Base-by-base conservation (phyloP, 2,113 vertebrate species). In the Petromus typicus region DNA sequence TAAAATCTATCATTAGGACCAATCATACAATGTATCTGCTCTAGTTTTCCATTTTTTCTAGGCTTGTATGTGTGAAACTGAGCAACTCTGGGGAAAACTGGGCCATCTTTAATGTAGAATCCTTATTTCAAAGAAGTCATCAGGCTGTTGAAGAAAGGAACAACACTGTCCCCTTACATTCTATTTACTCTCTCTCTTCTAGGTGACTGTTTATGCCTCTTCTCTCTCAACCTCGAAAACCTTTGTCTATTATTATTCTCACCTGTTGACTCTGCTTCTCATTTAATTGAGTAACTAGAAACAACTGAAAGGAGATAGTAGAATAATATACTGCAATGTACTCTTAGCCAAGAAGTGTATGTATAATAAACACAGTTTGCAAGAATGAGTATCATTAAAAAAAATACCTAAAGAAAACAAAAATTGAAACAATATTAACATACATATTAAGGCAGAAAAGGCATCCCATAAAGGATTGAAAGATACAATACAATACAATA, bases 81-180 rank as follows among this genome's bases (percentile, higher is more conserved):
- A 82, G 51, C 10, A 67, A 63, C 66, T 37, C 34, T 54, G n/a
- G n/a, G 20, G 45, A 48, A 63, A 63, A 54, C 2, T 1, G 14
- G 3, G 17, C 40, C 45, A 45, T 14, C 67, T 40, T 30, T 20
- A 23, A 27, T 34, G 16, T 54, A 71, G 32, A 34, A 13, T 6
- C 12, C 43, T 64, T 61, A 40, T 7, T 11, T 45, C 30, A 34
- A 45, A 14, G 27, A 43, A 34, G 9, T 0, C 25, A 34, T 23
- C 2, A 6, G 12, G 23, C 13, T 51, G 14, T 13, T 23, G 0
- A 3, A 9, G 18, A 59, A 67, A 0, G 10, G 23, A 0, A 12
- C 57, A 71, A n/a, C 6, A 30, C 11, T 67, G 3, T 13, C 13
- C 10, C 2, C 16, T 17, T 18, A 20, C 13, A 57, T 17, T 9